Conservation (phyloP, 23 tunicate genomes). For the Styela clava region DNA sequence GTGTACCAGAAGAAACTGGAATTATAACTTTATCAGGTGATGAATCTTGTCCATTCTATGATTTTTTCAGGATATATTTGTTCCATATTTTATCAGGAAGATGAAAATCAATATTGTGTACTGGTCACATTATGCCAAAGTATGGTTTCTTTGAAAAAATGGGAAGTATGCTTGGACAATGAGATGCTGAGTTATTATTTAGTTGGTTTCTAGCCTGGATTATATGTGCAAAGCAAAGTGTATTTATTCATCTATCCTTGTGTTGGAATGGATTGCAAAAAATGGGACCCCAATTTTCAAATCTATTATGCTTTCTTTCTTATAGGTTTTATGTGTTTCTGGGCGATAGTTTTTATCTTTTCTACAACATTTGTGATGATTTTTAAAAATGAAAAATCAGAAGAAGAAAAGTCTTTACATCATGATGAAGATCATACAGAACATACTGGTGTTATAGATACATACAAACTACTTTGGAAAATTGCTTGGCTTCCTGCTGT, state of each 20-base stretch:
- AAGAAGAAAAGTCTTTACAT: constrained; percentile 10
- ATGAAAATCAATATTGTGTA: too few relatives aligned
- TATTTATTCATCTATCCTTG: too few relatives aligned
- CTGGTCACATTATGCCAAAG: too few relatives aligned
- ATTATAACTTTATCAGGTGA: constrained; percentile 66
- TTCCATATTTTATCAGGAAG: too few relatives aligned
- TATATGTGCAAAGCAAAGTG: too few relatives aligned
- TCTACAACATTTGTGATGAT: constrained; percentile 90
- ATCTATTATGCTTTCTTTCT: neutral
- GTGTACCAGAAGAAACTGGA: constrained; percentile 50
- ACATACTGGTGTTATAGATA: constrained; percentile 55
- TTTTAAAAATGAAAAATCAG: constrained; percentile 58
- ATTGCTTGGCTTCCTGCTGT: constrained; percentile 64
- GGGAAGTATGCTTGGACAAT: too few relatives aligned
- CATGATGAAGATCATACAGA: constrained; percentile 34
- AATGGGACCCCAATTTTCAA: neutral
- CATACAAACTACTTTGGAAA: constrained; percentile 86
- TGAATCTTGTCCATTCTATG: too few relatives aligned
- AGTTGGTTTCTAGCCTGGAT: too few relatives aligned
- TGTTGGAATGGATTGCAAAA: too few relatives aligned
- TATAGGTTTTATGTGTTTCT: constrained; percentile 84
- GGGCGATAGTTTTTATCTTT: constrained; percentile 82
- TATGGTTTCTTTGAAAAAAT: too few relatives aligned
- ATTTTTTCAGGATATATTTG: too few relatives aligned
- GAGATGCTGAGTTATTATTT: too few relatives aligned